Evolutionary conservation across 2,113 vertebrate species (phyloP), one percentile per base, ranked within the genome.

Genomic region (Arenaria interpres): DNA sequence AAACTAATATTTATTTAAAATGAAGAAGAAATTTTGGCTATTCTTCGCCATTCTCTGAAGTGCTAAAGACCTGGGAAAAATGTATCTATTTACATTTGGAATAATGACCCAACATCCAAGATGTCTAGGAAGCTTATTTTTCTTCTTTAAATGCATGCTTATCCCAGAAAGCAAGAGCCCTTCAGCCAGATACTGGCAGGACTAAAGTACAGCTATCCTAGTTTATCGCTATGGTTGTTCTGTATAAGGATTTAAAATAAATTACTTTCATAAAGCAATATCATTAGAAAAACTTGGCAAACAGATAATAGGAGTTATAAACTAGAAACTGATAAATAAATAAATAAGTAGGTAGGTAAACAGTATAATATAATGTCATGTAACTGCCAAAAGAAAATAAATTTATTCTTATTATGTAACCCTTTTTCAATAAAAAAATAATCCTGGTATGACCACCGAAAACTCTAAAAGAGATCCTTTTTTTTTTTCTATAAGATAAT

Each of bases 1-100:
- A 85, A 95, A 88, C 74, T 88, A 91, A 80, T 90, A 88, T 95
- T 93, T 93, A 88, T 91, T 85, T 85, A 14, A 88, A 84, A 91
- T 30, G 41, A 76, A 81, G 32, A 93, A 23, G 39, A 91, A 85
- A 88, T 62, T 75, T 66, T 9, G 6, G 68, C 45, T 69, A 64
- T 84, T 88, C 45, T 71, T 69, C 67, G 57, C 64, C 41, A 71
- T 84, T 93, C 62, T 62, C 41, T 71, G 51, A 91, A 88, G 73
- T 62, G 81, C 86, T 86, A 92, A 82, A 68, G 85, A 66, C 63
- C 51, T 72, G 57, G 57, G 64, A 74, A 86, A 88, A 90, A 73
- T 25, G 11, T 41, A 41, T 73, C 43, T 87, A 51, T 83, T 90
- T 92, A 95, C 27, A 51, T 68, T 69, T 69, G 43, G 43, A 92